Base-by-base conservation (phyloP, 2,888 invertebrate species). In the Drosophila sordidula region DNA sequence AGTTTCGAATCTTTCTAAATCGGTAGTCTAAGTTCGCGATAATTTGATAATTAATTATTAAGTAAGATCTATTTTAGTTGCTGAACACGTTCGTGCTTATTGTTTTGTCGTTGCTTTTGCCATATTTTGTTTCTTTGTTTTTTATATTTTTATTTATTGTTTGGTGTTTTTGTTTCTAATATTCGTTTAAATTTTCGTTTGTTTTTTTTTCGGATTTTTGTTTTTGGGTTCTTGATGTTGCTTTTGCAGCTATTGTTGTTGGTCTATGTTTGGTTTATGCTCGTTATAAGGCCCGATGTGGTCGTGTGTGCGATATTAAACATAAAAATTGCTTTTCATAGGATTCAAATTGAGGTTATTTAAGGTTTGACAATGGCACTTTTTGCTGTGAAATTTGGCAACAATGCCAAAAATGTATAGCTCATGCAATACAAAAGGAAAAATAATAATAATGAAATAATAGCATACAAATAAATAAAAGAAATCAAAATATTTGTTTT, bases 31-130 rank as follows among this genome's bases (percentile, higher is more conserved):
- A 39, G 39, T 11, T 52, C 16, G 26, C 11, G 14, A 34, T 29
- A 29, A 8, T 38, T 49, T 38, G 38, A n/a, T 25, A 44, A 52
- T 32, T 47, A 49, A 50, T 41, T 29, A 26, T 42, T 44, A 57
- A 64, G 50, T 61, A 51, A 46, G 50, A 47, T 51, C 56, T 70
- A 70, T 52, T 54, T 52, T 54, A 62, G 41, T 69, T 67, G 61
- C 38, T 75, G 69, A 79, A 82, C 83, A 82, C 69, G 71, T 71
- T 70, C 47, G 41, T 69, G 63, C 62, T 79, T 82, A 75, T 82
- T 85, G 83, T 71, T 75, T 59, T 57, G 69, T 58, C 55, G 64
- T 69, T 70, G 41, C 58, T 46, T 47, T 44, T 50, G 42, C 45
- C 49, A 29, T 45, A 11, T 34, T 34, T 12, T 32, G 2, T 11